These are phyloP conservation scores for Leucophenga montana DNA, from an alignment of 2,888 invertebrate genomes.

Conservation along the genomic window DNA sequence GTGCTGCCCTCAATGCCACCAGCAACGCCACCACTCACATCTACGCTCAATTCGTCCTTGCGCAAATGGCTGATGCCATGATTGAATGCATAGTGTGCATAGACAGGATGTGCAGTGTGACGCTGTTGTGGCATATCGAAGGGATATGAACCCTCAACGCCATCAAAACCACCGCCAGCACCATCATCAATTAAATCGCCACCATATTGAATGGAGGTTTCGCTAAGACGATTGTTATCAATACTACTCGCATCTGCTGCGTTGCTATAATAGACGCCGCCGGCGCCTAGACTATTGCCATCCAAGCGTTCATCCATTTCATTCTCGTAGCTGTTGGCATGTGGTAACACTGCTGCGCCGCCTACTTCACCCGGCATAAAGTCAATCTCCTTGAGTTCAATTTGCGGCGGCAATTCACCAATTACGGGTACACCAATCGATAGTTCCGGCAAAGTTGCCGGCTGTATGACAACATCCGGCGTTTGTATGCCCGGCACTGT, in stretches of 20 bases:
- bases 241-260: conserved; percentile 31
- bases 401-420: conserved; percentile 73
- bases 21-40: conserved; percentile 50
- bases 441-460: conserved; percentile 71
- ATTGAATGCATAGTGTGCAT: conserved; percentile 53
- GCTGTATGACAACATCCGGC: conserved; percentile 72
- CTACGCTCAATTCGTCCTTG: conserved; percentile 68
- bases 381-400: conserved; percentile 73
- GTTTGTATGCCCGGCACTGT: conserved; percentile 37
- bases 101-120: conserved; percentile 45
- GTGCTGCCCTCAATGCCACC: conserved; percentile 48
- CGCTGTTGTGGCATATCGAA: conserved; percentile 66
- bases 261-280: conserved; percentile 11
- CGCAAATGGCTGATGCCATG: conserved; percentile 68
- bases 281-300: not conserved
- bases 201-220: conserved; percentile 71
- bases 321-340: conserved; percentile 19
- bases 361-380: conserved; percentile 67
- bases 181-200: conserved; percentile 71
- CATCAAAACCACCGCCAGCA: conserved; percentile 69
- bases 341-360: conserved; percentile 21
- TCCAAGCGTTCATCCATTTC: not conserved
- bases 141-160: conserved; percentile 70
- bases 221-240: conserved; percentile 59
- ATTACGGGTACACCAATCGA: conserved; percentile 73